Evolutionary conservation across 1,140 invertebrate genomes (phyloP), one percentile per base, ranked within the genome.

Genomic region (Tetragonula clypearis): DNA sequence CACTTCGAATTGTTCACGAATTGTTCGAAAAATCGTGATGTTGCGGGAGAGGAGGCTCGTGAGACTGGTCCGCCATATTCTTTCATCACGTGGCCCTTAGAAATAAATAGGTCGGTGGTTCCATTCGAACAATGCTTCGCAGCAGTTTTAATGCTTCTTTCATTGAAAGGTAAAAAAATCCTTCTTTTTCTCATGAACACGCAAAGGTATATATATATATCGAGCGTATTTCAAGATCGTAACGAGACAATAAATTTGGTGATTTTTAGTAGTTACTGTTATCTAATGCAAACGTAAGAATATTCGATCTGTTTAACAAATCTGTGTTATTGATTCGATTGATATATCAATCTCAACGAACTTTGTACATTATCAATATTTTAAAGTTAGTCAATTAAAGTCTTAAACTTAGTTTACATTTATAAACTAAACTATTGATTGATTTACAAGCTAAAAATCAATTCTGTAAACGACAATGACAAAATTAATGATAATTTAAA

Each of bases 81-180:
- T 30, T 56, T 58, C 12, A 21, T 35, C 53, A 23, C 12, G 19
- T n/a, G n/a, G 21, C 17, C 12, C 26, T 17, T 1, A 35, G 19
- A 41, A 53, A 75, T 30, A 75, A 58, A 75, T 75, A 75, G 26
- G 26, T 21, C 3, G 26, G 11, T 30, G 73, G 17, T 19, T 14
- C 1, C 21, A 6, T 23, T 15, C 53, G 73, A 58, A 75, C 55
- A 75, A 75, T 75, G 26, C 9, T 8, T 12, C 26, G n/a, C 21
- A n/a, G 53, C 21, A n/a, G 53, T 58, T 75, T 75, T 58, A 75
- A 75, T n/a, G 23, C 55, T 58, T 75, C 26, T 58, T 30, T 35
- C 19, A 14, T 26, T 30, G 30, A 6, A 19, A 21, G 21, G 19
- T 14, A 4, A 49, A 58, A 58, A 58, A 30, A 53, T 15, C 1